phyloP scores from a whole-genome alignment of 2,888 invertebrate species.

The Bhutanitis thaidina region DNA sequence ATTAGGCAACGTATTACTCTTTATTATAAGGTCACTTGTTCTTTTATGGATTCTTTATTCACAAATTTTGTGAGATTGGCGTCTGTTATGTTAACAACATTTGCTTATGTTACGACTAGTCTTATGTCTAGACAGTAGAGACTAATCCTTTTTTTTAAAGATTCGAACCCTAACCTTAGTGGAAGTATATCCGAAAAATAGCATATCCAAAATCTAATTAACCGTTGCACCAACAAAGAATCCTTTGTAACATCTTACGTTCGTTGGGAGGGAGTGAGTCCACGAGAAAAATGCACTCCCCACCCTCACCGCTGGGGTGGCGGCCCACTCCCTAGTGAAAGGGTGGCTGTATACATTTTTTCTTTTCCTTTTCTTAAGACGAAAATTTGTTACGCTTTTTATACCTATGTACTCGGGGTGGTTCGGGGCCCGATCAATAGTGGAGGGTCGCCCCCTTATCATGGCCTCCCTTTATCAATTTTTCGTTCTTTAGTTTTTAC shows the following conservation, averaged over 20 bases:
- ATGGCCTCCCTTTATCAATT: slow-evolving; percentile 74
- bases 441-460: slow-evolving; percentile 54
- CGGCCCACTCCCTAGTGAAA: slow-evolving; percentile 35
- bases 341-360: slow-evolving; percentile 78
- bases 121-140: not conserved
- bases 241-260: slow-evolving; percentile 75
- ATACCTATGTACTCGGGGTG: slow-evolving; percentile 70
- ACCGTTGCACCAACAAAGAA: slow-evolving; percentile 59
- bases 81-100: no score
- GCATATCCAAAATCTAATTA: slow-evolving; percentile 44
- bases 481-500: slow-evolving; percentile 69
- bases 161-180: not conserved
- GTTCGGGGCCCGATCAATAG: slow-evolving; percentile 64
- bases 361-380: slow-evolving; percentile 80
- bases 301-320: slow-evolving; percentile 30
- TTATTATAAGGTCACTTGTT: no score
- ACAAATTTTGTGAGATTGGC: no score
- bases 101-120: no score
- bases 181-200: slow-evolving; percentile 27
- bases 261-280: slow-evolving; percentile 52
- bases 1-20: no score
- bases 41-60: no score
- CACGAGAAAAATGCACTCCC: slow-evolving; percentile 69
- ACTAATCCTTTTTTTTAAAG: not conserved
- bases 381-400: slow-evolving; percentile 81